Evolutionary conservation across 2,797 vertebrate genomes (phyloP), one percentile per base, ranked within the genome.

Genomic region (Selene dorsalis): DNA sequence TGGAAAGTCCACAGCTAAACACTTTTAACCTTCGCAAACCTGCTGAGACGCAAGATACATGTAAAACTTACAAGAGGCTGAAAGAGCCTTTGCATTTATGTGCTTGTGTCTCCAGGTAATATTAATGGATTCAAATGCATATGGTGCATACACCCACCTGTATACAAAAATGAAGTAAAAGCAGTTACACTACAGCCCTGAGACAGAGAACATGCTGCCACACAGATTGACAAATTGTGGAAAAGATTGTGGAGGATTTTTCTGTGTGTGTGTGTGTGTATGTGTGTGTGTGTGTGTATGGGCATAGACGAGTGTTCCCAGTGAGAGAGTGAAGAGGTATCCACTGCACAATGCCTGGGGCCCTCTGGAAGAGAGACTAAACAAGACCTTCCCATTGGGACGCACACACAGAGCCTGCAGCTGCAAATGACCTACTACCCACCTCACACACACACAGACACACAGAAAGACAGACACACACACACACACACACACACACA

Each of bases 331-430:
- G 92, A 89, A 91, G 91, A 93, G 95, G 94, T 95, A 96, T 96
- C 94, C 93, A 96, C 94, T 94, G 93, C 47, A 93, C 88, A 95
- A 68, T 89, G 96, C 96, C 95, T 94, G 89, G 92, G 96, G 96
- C 95, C 92, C 89, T 93, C 92, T 95, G 93, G 89, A 93, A 95
- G 90, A 95, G 93, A 96, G 96, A 95, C 95, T 95, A 96, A 97
- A 97, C 95, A 97, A 97, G 94, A 90, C 91, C 90, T 93, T 96
- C 94, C 95, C 95, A 91, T 83, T 92, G 95, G 95, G 95, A 96
- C 88, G 89, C 82, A 72, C 91, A 93, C 84, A 93, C 87, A 96
- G 92, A 41, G 96, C 96, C 96, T 94, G 91, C 89, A 96, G 96
- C 94, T 86, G 86, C 91, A 93, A 95, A 96, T 95, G 94, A 96